phyloP scores from a whole-genome alignment of 1,140 invertebrate genomes.

The Drosophila triauraria region DNA sequence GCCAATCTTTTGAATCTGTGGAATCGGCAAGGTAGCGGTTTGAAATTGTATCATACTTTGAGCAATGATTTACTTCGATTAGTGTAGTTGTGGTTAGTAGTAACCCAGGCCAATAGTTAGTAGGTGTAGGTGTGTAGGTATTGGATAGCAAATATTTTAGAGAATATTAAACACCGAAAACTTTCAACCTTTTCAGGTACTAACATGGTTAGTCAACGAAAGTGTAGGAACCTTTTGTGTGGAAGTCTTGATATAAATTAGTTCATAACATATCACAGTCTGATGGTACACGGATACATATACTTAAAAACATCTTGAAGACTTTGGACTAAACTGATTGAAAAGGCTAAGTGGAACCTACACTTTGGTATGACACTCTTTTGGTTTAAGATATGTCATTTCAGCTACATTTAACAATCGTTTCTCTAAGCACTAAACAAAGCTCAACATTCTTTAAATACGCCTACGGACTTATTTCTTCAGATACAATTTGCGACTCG shows the following conservation, averaged over 20 bases:
- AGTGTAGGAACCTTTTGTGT: slow-evolving; percentile 48
- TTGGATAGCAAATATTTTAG: slow-evolving; percentile 9
- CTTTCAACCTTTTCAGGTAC: slow-evolving; percentile 24
- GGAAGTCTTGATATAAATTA: slow-evolving; percentile 56
- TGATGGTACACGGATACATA: slow-evolving; percentile 32
- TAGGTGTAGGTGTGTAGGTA: slow-evolving; percentile 2
- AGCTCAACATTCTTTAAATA: slow-evolving; percentile 26
- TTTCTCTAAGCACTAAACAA: slow-evolving; percentile 17
- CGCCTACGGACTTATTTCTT: slow-evolving; percentile 55
- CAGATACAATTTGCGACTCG: slow-evolving; percentile 43
- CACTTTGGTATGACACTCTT: slow-evolving; percentile 10
- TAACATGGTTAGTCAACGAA: slow-evolving; percentile 15
- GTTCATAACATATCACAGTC: slow-evolving; percentile 68
- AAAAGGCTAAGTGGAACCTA: slow-evolving; percentile 15
- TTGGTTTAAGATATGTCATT: slow-evolving; percentile 41
- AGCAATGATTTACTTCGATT: slow-evolving; percentile 49
- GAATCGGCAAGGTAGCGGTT: slow-evolving; percentile 57
- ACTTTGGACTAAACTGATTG: slow-evolving; percentile 31
- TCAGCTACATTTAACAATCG: slow-evolving; percentile 5
- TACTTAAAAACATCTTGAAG: slow-evolving; percentile 21
- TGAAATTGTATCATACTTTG: slow-evolving; percentile 29
- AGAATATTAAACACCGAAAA: slow-evolving; percentile 24
- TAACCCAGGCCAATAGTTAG: slow-evolving; percentile 19
- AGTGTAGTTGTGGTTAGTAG: slow-evolving; percentile 39
- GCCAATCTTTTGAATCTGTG: slow-evolving; percentile 81